These are phyloP conservation scores for Rissa tridactyla DNA, from an alignment of 2,113 vertebrate species.

Conservation along the genomic window DNA sequence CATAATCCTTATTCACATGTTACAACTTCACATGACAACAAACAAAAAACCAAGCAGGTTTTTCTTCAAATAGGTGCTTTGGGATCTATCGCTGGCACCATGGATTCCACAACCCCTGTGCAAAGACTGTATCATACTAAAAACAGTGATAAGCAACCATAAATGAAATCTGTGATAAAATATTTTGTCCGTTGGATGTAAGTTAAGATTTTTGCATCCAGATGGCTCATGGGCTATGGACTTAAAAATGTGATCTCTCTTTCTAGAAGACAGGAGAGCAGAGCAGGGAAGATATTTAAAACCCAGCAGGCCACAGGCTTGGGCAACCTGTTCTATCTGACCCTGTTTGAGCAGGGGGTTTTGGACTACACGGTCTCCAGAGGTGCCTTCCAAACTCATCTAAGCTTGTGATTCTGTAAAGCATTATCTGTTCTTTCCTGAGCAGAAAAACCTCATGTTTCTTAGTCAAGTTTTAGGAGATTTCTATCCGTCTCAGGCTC, in stretches of 20 bases:
- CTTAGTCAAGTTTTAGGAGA: not conserved
- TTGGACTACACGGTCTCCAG: not conserved
- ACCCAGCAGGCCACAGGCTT: not conserved
- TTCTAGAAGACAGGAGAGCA: not conserved
- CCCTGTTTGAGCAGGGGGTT: not conserved
- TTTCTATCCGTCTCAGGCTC: not conserved
- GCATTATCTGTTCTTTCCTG: not conserved
- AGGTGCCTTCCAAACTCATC: not conserved
- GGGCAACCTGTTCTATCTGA: not conserved
- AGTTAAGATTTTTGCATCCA: not conserved
- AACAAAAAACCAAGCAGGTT: not conserved
- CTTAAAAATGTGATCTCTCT: not conserved
- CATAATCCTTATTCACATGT: not conserved
- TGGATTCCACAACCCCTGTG: not conserved
- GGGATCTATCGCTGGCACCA: not conserved
- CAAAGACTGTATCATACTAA: not conserved
- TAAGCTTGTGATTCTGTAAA: not conserved
- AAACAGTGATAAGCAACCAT: not conserved
- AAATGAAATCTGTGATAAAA: not conserved
- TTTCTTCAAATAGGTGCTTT: not conserved
- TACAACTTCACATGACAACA: not conserved
- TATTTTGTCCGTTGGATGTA: not conserved
- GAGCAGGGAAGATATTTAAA: not conserved
- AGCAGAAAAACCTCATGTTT: not conserved
- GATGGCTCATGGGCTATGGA: not conserved